These are phyloP conservation scores for Tetranychus piercei DNA, from an alignment of 2,888 invertebrate species.

Conservation along the genomic window DNA sequence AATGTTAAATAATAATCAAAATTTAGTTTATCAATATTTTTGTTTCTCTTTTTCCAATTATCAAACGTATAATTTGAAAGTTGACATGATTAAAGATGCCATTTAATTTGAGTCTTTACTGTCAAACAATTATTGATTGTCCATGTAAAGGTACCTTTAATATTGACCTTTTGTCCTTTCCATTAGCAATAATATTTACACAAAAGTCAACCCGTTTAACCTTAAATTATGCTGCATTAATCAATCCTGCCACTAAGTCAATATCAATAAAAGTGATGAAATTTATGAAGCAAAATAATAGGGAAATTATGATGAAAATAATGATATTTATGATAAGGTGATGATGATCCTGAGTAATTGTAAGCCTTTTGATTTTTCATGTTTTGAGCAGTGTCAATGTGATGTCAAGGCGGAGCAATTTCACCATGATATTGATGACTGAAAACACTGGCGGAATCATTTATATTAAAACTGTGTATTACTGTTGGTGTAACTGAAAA, in stretches of 20 bases:
- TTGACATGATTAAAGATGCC: too few species aligned
- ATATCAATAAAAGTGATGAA: neutral
- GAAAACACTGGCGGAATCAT: neutral
- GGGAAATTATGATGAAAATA: neutral
- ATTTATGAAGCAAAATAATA: neutral
- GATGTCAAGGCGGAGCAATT: neutral
- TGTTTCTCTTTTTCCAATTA: neutral
- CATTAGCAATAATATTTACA: too few species aligned
- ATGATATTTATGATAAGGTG: neutral
- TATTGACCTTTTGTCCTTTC: too few species aligned
- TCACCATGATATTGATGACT: neutral
- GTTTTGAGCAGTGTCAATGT: neutral
- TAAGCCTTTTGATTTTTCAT: neutral
- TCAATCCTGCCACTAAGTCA: too few species aligned
- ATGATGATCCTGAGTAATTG: conserved; percentile 6
- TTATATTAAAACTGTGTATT: neutral
- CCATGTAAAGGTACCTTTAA: too few species aligned
- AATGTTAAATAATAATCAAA: neutral
- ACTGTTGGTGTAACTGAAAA: neutral
- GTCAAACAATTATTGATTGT: too few species aligned
- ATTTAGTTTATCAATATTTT: neutral
- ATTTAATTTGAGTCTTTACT: too few species aligned
- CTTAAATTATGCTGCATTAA: too few species aligned
- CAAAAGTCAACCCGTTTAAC: too few species aligned
- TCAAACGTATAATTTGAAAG: too few species aligned